These are phyloP conservation scores for Drosophila peninsularis DNA, from an alignment of 2,888 invertebrate genomes.

Conservation along the genomic window DNA sequence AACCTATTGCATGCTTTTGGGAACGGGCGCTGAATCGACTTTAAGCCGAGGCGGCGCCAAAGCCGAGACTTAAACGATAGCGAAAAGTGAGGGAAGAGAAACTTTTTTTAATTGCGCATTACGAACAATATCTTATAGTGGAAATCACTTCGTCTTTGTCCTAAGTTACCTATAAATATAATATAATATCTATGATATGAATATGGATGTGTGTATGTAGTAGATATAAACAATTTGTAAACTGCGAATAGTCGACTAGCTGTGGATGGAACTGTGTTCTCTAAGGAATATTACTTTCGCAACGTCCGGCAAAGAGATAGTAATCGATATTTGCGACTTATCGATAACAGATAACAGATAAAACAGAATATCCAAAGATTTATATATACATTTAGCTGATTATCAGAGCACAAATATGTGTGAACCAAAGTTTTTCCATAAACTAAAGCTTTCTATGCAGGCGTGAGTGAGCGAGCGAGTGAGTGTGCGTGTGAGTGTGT, in stretches of 20 bases:
- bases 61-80: conserved; percentile 40
- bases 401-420: conserved; percentile 4
- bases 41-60: conserved; percentile 39
- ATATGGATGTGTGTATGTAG: conserved; percentile 48
- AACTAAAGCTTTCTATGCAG: conserved; percentile 2
- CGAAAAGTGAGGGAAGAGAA: conserved; percentile 10
- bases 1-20: conserved; percentile 46
- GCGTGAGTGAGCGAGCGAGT: not conserved
- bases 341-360: not conserved
- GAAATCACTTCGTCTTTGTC: not conserved
- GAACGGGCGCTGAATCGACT: conserved; percentile 40
- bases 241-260: conserved; percentile 42
- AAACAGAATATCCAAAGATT: not conserved
- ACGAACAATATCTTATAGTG: conserved; percentile 3
- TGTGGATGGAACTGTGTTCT: conserved; percentile 47
- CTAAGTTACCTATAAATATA: conserved; percentile 13
- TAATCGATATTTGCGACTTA: not conserved
- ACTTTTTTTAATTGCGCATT: conserved; percentile 3
- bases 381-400: conserved; percentile 2
- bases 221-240: conserved; percentile 58
- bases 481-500: not conserved
- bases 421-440: conserved; percentile 5
- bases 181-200: conserved; percentile 10
- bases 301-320: not conserved
- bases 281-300: not conserved